Evolutionary conservation across 2,888 invertebrate species (phyloP).

Genomic region (Argyra leucocephala): DNA sequence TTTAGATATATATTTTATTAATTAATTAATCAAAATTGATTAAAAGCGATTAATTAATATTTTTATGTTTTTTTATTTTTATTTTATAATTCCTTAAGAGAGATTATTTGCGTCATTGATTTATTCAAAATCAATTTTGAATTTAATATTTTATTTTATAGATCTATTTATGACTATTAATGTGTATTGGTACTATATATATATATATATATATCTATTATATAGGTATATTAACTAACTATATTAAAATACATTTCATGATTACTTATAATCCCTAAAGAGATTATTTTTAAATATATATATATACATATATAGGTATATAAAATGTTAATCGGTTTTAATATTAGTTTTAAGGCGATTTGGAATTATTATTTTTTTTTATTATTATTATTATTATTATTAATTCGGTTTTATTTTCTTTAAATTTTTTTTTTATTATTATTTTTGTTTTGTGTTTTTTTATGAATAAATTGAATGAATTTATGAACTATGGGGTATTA

Average conservation of each 20-base stretch:
- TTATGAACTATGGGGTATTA: no score
- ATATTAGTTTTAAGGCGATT: slow-evolving; percentile 6
- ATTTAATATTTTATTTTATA: background rate
- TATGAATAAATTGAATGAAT: no score
- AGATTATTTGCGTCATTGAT: slow-evolving; percentile 3
- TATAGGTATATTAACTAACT: no score
- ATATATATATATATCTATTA: no score
- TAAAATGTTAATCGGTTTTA: slow-evolving; percentile 6
- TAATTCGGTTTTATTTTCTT: background rate
- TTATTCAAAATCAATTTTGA: slow-evolving; percentile 4
- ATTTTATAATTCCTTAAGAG: background rate
- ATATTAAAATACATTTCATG: background rate
- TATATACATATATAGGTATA: no score
- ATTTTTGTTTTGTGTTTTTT: no score
- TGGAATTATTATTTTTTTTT: background rate
- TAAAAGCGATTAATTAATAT: background rate
- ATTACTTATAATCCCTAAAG: slow-evolving; percentile 3
- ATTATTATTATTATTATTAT: background rate
- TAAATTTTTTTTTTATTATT: background rate
- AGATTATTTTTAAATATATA: slow-evolving; percentile 6
- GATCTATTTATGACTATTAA: no score
- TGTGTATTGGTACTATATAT: no score
- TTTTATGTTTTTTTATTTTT: background rate
- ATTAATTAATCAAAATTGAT: slow-evolving; percentile 4
- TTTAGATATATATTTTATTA: no score